phyloP scores from a whole-genome alignment of 2,888 invertebrate species.

The Punctoribates punctum region DNA sequence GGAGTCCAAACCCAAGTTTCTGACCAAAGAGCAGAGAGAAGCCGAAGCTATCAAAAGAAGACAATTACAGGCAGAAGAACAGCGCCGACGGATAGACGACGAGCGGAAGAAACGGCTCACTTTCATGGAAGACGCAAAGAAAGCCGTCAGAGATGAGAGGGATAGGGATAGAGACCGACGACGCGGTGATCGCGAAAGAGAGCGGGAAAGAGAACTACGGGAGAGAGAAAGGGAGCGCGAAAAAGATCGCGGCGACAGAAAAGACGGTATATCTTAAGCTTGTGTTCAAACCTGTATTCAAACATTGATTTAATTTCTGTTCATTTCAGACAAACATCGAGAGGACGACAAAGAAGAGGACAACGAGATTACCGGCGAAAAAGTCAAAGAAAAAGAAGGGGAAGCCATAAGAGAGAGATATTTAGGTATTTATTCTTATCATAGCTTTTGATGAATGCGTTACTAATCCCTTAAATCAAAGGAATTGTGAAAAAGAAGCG shows the following conservation, averaged over 20 bases:
- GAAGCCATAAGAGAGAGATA: constrained; percentile 95
- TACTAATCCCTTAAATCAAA: background rate
- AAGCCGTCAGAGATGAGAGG: constrained; percentile 50
- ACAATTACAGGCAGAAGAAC: constrained; percentile 77
- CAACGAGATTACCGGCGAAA: constrained; percentile 54
- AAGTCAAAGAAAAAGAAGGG: constrained; percentile 86
- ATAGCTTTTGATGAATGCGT: background rate
- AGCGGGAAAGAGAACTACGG: constrained; percentile 34
- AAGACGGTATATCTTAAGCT: background rate
- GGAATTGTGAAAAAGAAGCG: constrained; percentile 90
- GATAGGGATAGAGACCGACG: constrained; percentile 24
- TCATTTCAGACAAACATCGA: constrained; percentile 39
- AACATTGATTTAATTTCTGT: background rate
- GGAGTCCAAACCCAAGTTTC: constrained; percentile 90
- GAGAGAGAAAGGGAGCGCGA: constrained; percentile 44
- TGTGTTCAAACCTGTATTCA: background rate
- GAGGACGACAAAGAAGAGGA: constrained; percentile 50
- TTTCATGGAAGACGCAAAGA: constrained; percentile 55
- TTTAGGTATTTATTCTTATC: constrained; percentile 54
- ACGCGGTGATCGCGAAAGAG: constrained; percentile 31
- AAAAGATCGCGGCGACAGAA: constrained; percentile 47
- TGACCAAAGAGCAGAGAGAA: constrained; percentile 91
- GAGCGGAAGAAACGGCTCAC: constrained; percentile 63
- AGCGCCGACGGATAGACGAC: constrained; percentile 68
- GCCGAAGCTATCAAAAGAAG: constrained; percentile 81